Percentiles rank a stretch among this genome's conserved stretches.
These are phyloP conservation scores for human (Homo sapiens) DNA, from an alignment of 2,113 vertebrate species.

Conservation along the genomic window GRCh38 chr5:1670001-1670500, in stretches of 20 bases:
- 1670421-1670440: accelerated
- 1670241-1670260: neutral
- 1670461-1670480: neutral
- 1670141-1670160: neutral
- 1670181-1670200: accelerated
- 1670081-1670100: no score
- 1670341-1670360: accelerated
- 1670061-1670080: accelerated
- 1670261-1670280: neutral
- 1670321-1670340: no score
- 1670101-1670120: neutral
- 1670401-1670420: neutral
- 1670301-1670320: neutral
- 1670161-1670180: no score
- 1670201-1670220: neutral
- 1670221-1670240: neutral
- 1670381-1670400: neutral
- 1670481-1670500: neutral
- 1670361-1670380: neutral
- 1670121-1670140: neutral
- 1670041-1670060: neutral
- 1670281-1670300: neutral
- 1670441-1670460: accelerated
- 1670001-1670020: neutral
- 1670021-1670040: neutral